These are phyloP conservation scores for Crossoptilon crossoptilon DNA, from an alignment of 2,797 vertebrate genomes.

Conservation along the genomic window DNA sequence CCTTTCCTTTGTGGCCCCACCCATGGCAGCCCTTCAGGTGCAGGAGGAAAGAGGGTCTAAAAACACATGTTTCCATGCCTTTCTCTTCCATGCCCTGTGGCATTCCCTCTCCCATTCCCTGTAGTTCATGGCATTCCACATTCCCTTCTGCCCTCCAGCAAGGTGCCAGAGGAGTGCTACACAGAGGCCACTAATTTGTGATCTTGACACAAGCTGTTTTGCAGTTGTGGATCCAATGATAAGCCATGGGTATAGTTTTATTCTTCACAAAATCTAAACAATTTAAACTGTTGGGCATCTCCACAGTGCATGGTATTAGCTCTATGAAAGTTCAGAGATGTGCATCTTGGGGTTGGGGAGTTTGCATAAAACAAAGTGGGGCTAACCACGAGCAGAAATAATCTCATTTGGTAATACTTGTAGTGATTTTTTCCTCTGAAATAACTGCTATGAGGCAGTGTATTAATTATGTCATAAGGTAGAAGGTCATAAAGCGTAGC, in stretches of 20 bases:
- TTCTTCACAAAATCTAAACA: not conserved
- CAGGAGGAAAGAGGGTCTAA: not conserved
- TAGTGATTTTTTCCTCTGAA: not conserved
- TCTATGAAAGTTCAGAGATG: not conserved
- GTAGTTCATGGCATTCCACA: not conserved
- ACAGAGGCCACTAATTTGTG: rapidly evolving
- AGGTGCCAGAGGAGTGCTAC: not conserved
- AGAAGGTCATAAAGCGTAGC: not conserved
- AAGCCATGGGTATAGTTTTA: not conserved
- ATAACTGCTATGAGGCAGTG: not conserved
- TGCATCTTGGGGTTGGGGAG: not conserved
- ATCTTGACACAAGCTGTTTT: not conserved
- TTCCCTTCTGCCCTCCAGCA: rapidly evolving
- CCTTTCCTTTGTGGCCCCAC: not conserved
- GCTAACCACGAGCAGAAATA: not conserved
- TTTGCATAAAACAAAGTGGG: not conserved
- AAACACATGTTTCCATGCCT: not conserved
- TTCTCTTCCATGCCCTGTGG: not conserved
- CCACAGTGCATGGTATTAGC: not conserved
- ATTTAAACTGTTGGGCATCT: not conserved
- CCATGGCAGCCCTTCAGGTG: too few relatives aligned
- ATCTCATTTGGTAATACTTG: not conserved
- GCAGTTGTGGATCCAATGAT: not conserved
- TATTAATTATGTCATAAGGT: not conserved
- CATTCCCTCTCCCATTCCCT: not conserved